Conservation (phyloP, 23 tunicate genomes). For the Aplidium turbinatum region DNA sequence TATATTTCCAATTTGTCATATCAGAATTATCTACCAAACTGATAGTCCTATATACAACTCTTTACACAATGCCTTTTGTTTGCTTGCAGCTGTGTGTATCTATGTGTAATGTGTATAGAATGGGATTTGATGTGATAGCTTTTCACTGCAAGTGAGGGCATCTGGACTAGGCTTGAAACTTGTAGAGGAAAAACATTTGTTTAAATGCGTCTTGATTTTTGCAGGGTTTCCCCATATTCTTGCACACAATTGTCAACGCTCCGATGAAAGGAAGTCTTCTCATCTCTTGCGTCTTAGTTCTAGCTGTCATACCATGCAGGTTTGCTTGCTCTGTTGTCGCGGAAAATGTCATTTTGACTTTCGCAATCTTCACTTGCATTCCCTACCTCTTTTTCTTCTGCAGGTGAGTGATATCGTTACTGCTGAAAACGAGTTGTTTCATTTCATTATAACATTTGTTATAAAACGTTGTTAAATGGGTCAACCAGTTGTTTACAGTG, state of each 20-base stretch:
- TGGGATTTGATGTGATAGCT: too few species aligned
- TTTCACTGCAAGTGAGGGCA: background rate
- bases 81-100: too few species aligned
- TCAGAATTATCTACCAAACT: too few species aligned
- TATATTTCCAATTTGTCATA: too few species aligned
- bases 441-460: too few species aligned
- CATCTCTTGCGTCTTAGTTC: slow-evolving; percentile 58
- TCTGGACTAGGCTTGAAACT: background rate
- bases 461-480: too few species aligned
- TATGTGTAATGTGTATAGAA: too few species aligned
- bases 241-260: slow-evolving; percentile 58
- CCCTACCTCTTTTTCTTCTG: slow-evolving; percentile 89
- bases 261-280: slow-evolving; percentile 84
- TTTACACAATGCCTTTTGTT: too few species aligned
- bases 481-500: too few species aligned
- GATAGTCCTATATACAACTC: too few species aligned
- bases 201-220: background rate
- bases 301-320: slow-evolving; percentile 68
- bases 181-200: background rate
- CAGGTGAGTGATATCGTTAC: too few species aligned
- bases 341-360: slow-evolving; percentile 72
- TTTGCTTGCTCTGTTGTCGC: slow-evolving; percentile 65
- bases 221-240: slow-evolving; percentile 42
- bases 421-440: too few species aligned
- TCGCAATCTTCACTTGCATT: slow-evolving; percentile 68